Evolutionary conservation across 2,797 vertebrate genomes (phyloP).

Genomic region (Gymnoscopelus microlampas): DNA sequence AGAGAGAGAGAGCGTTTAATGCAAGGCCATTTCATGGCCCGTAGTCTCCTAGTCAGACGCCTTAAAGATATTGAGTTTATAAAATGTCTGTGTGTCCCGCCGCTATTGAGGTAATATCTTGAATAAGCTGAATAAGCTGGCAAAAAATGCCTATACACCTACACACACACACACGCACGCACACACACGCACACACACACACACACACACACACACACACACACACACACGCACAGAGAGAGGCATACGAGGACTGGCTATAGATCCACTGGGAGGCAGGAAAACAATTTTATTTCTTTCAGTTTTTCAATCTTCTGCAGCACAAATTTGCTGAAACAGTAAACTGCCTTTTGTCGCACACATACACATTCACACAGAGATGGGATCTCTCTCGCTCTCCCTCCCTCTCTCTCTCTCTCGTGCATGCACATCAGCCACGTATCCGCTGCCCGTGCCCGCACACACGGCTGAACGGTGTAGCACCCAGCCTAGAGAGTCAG

Average conservation of each 20-base stretch:
- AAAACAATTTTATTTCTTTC: conserved; percentile 12
- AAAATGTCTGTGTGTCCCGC: neutral
- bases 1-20: conserved; percentile 31
- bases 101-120: conserved; percentile 30
- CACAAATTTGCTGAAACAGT: conserved; percentile 39
- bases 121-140: conserved; percentile 25
- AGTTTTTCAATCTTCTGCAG: conserved; percentile 45
- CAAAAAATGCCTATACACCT: conserved; percentile 1
- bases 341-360: conserved; percentile 28
- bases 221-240: neutral
- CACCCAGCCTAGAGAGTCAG: no score
- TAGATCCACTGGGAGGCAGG: conserved; percentile 32
- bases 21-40: conserved; percentile 27
- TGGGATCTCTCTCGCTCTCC: no score
- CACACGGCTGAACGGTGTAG: no score
- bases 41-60: conserved; percentile 20
- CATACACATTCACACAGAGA: conserved; percentile 13
- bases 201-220: conserved; percentile 13
- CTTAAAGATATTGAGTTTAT: conserved; percentile 26
- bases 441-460: no score
- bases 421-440: neutral
- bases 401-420: no score
- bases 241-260: conserved; percentile 23
- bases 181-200: conserved; percentile 6
- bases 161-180: conserved; percentile 12